Conservation (phyloP, 2,113 vertebrate species). For the Lepus europaeus region DNA sequence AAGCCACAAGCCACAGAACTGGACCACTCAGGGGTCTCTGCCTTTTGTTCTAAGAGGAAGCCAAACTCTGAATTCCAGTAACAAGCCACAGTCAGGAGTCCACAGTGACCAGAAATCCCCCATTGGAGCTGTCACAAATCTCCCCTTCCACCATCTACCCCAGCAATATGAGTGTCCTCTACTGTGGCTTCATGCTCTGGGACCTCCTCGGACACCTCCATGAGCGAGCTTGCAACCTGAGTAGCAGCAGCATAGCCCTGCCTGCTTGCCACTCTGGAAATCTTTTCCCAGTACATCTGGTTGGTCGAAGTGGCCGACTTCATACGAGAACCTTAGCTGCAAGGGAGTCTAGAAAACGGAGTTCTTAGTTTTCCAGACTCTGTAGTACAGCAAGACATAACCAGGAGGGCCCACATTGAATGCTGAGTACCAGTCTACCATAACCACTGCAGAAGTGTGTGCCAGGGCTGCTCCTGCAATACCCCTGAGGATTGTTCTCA, state of each 20-base stretch:
- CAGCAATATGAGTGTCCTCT: neutral
- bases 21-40: neutral
- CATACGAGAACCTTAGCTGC: neutral
- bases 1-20: neutral
- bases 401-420: neutral
- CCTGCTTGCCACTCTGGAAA: neutral
- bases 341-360: neutral
- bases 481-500: neutral
- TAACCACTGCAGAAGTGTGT: neutral
- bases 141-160: neutral
- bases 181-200: neutral
- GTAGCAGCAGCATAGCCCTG: neutral
- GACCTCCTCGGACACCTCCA: neutral
- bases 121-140: neutral
- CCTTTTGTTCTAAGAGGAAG: neutral
- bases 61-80: neutral
- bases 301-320: neutral
- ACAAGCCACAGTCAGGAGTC: neutral
- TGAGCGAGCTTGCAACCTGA: neutral
- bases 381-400: neutral
- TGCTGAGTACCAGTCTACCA: neutral
- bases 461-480: neutral
- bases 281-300: neutral
- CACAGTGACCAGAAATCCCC: neutral
- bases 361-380: neutral